Base-by-base conservation (phyloP, 2,113 vertebrate species). In the Cyprinus carpio region DNA sequence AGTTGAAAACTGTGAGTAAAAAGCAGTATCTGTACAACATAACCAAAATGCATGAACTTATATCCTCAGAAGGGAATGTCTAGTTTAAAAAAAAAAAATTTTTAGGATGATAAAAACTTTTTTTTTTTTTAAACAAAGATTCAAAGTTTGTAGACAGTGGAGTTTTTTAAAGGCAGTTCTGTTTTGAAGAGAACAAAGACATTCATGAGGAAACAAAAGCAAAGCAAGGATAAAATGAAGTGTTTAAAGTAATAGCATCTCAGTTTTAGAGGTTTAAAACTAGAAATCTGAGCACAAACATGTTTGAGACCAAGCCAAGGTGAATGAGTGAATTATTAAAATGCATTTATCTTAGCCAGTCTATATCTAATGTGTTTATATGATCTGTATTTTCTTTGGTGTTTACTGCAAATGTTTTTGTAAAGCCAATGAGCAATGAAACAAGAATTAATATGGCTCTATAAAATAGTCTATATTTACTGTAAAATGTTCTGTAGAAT, bases 261-360 rank as follows among this genome's bases (percentile, higher is more conserved):
- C 4, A n/a, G 31, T 37, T 60, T 37, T 25, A 25, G 75, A 78
- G 31, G 31, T 79, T 79, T 25, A 25, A 1, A 23, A 12, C 23
- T 62, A 25, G 25, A 64, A 49, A 15, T 82, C 43, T 15, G 64
- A 67, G 49, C 1, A 6, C 29, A 49, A 69, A 82, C 43, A 13
- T 65, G 37, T 81, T 64, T 49, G 43, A 82, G 64, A 82, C 64
- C 64, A 65, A 71, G 80, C 80, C 80, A 82, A 82, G 80, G 27
- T 82, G 54, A 81, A 46, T 27, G 54, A 62, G 23, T 60, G 4
- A 46, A 27, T 56, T n/a, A 27, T 49, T 69, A 7, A 69, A 49
- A 75, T 54, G 27, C 75, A 78, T 58, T 34, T 78, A 58, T 58
- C 27, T 16, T 78, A 71, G 20, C 27, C 34, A 67, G 77, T 43